A percentile compares a stretch with the other conserved stretches of the same genome.
These are phyloP conservation scores for Ctenodactylus gundi DNA, from an alignment of 2,113 vertebrate genomes.

Conservation along the genomic window DNA sequence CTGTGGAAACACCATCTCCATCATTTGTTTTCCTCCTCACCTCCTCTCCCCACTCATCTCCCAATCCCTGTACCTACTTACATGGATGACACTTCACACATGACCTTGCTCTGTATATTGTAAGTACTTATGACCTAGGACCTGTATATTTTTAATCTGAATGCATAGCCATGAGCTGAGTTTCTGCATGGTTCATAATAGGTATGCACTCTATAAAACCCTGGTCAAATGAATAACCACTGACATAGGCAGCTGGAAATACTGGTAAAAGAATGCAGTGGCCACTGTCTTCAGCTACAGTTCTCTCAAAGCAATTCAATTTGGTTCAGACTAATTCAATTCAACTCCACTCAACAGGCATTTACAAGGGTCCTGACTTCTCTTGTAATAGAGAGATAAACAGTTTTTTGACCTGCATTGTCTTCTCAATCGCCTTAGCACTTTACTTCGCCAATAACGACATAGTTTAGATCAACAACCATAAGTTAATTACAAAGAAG, in stretches of 20 bases:
- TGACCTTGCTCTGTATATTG: background rate
- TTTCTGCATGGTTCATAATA: background rate
- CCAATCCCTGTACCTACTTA: background rate
- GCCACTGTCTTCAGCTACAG: background rate
- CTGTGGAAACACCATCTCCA: background rate
- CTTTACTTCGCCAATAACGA: conserved; percentile 25
- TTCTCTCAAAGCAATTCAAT: conserved; percentile 46
- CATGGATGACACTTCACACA: accelerated
- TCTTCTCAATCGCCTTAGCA: background rate
- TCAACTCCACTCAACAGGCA: conserved; percentile 33
- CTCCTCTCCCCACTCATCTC: background rate
- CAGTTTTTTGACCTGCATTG: background rate
- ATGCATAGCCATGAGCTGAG: background rate
- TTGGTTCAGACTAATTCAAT: conserved; percentile 50
- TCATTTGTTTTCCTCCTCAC: no score
- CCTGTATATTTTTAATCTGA: background rate
- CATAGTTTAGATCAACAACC: background rate
- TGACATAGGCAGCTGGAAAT: conserved; percentile 6
- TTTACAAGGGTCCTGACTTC: background rate
- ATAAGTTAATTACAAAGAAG: conserved; percentile 24
- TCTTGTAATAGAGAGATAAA: conserved; percentile 26
- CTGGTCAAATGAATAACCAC: background rate
- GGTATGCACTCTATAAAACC: background rate
- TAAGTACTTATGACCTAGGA: background rate
- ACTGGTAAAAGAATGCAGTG: background rate